Base-by-base conservation (phyloP, 2,888 invertebrate genomes). In the Cerastis rubricosa region DNA sequence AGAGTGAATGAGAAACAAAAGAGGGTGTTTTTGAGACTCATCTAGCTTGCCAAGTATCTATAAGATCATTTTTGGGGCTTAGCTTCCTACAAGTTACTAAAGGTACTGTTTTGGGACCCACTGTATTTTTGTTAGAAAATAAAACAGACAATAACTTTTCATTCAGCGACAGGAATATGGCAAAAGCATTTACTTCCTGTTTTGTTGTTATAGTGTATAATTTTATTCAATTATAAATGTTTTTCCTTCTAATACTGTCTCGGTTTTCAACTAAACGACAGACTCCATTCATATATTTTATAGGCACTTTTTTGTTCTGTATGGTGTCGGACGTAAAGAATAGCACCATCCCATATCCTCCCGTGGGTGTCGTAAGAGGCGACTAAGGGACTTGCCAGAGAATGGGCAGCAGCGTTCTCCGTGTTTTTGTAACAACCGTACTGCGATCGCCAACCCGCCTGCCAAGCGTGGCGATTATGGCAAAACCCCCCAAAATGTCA, bases 1-100 rank as follows among this genome's bases (percentile, higher is more conserved):
- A 43, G 59, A 71, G 14, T 35, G 47, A 81, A 51, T 69, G 43
- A 61, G n/a, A n/a, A 76, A 80, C 47, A 57, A 63, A 69, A 69
- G 25, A 54, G 22, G 72, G 64, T 65, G 35, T 71, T 51, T 64
- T 76, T 79, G 54, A 51, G 45, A 63, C 25, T 17, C 1, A 1
- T 2, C 43, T 54, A 12, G 7, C 5, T 19, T 19, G 1, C 8
- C 6, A 25, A 65, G 19, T 81, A 14, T 40, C 3, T 51, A 29
- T 12, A 6, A 35, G 1, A 9, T 49, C 2, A 14, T 51, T 25
- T 45, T 2, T 40, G 14, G 2, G 14, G 2, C 6, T 14, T 35
- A 40, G 47, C 40, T 51, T 0, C 9, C 1, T 40, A 40, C 5
- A 19, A 45, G 2, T 5, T 59, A 2, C 0, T 43, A 59, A 77